A percentile compares a stretch with the other conserved stretches of the same genome.
Conservation (phyloP, 2,113 vertebrate genomes). For the Salvelinus sp. region DNA sequence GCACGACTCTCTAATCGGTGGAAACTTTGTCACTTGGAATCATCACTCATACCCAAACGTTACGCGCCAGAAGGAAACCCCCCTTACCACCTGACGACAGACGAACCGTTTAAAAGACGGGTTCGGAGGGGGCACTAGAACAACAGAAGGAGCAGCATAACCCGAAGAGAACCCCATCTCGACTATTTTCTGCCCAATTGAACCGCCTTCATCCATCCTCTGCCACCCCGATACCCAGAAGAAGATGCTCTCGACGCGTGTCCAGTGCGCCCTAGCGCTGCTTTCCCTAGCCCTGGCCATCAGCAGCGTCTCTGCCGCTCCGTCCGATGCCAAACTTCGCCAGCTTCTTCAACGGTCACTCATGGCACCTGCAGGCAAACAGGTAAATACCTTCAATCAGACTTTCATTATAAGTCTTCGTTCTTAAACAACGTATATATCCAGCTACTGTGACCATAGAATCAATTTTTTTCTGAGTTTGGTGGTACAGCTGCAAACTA, state of each 20-base stretch:
- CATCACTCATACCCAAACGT: slow-evolving; percentile 50
- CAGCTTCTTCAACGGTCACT: slow-evolving; percentile 90
- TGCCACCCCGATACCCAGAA: slow-evolving; percentile 16
- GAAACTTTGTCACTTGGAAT: slow-evolving; percentile 41
- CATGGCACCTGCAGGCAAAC: slow-evolving; percentile 83
- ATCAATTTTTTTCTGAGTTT: no score
- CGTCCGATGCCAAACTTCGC: slow-evolving; percentile 86
- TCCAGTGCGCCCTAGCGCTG: slow-evolving; percentile 86
- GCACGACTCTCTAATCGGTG: slow-evolving; percentile 32
- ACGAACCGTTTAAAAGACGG: slow-evolving; percentile 83
- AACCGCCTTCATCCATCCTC: slow-evolving; percentile 26
- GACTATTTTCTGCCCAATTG: slow-evolving; percentile 10
- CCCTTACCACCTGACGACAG: slow-evolving; percentile 85
- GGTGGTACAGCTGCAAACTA: no score
- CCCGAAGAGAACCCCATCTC: background rate
- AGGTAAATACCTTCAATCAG: slow-evolving; percentile 71
- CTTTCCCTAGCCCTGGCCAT: slow-evolving; percentile 82
- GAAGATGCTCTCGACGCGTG: slow-evolving; percentile 82
- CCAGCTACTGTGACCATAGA: background rate
- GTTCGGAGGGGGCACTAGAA: slow-evolving; percentile 45
- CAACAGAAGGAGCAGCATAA: slow-evolving; percentile 12
- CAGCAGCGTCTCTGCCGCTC: slow-evolving; percentile 81
- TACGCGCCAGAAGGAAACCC: slow-evolving; percentile 56
- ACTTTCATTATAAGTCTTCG: background rate
- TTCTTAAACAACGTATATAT: background rate